A percentile compares a stretch with the other conserved stretches of the same genome.
Evolutionary conservation across 2,888 invertebrate species (phyloP).

Genomic region (Venusia cambrica): DNA sequence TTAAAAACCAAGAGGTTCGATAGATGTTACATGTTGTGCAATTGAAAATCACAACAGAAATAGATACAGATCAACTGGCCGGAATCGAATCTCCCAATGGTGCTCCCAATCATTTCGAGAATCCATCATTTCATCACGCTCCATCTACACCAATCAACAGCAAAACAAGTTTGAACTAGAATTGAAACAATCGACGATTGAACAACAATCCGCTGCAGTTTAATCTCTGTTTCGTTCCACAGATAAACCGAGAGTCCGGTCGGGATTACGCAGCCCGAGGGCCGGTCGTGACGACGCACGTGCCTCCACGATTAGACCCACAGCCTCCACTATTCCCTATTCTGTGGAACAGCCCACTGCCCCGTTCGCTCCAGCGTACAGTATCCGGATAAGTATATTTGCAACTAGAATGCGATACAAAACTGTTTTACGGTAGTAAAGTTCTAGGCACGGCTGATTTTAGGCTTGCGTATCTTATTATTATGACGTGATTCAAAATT

Average conservation of each 20-base stretch:
- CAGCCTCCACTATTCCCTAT: too few relatives aligned
- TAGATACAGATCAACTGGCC: too few relatives aligned
- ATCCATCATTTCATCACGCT: slow-evolving; percentile 9
- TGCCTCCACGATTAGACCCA: slow-evolving; percentile 63
- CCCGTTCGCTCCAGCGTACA: slow-evolving; percentile 1
- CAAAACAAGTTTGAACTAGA: slow-evolving; percentile 20
- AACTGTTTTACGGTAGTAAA: slow-evolving; percentile 21
- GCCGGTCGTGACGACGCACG: slow-evolving; percentile 66
- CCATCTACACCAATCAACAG: slow-evolving; percentile 14
- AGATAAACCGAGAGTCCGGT: slow-evolving; percentile 49
- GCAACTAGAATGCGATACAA: slow-evolving; percentile 9
- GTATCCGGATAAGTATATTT: slow-evolving; percentile 15
- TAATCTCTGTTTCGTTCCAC: slow-evolving; percentile 71
- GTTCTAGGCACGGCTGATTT: slow-evolving; percentile 15
- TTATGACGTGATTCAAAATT: slow-evolving; percentile 18
- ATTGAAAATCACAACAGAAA: too few relatives aligned
- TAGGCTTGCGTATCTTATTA: slow-evolving; percentile 2
- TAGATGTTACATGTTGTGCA: too few relatives aligned
- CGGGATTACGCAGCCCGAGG: slow-evolving; percentile 59
- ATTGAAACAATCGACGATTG: slow-evolving; percentile 17
- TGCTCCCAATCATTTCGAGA: slow-evolving; percentile 2
- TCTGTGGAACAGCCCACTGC: too few relatives aligned
- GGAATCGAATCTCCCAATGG: too few relatives aligned
- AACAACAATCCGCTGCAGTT: slow-evolving; percentile 34
- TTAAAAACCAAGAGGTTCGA: too few relatives aligned